A percentile compares a stretch with the other conserved stretches of the same genome.
Evolutionary conservation across 2,888 invertebrate species (phyloP).

Genomic region (Mythimna lalbum): DNA sequence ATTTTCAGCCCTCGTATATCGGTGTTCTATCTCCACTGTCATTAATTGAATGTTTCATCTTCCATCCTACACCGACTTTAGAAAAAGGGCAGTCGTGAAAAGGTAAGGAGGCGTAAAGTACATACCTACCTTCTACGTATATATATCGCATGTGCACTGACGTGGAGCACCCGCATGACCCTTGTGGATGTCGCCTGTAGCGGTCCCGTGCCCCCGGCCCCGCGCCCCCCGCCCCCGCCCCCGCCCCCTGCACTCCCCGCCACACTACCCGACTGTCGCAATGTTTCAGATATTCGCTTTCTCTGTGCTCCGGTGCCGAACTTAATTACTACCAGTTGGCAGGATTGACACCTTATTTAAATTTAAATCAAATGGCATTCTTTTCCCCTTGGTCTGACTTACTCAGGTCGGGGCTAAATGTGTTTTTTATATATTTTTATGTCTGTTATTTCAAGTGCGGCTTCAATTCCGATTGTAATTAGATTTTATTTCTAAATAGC

Average conservation of each 20-base stretch:
- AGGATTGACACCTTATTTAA: constrained; percentile 50
- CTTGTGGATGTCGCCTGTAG: constrained; percentile 77
- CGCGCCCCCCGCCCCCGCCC: constrained; percentile 51
- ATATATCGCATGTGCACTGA: constrained; percentile 83
- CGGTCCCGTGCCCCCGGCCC: constrained; percentile 56
- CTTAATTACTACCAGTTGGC: constrained; percentile 52
- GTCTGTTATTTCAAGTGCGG: constrained; percentile 58
- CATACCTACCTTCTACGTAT: constrained; percentile 57
- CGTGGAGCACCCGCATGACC: constrained; percentile 87
- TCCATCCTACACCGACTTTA: constrained; percentile 91
- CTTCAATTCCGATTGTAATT: constrained; percentile 68
- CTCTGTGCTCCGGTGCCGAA: constrained; percentile 69
- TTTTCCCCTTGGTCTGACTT: constrained; percentile 52
- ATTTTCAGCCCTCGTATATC: constrained; percentile 71
- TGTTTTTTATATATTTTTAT: constrained; percentile 51
- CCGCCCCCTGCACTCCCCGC: constrained; percentile 68
- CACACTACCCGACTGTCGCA: constrained; percentile 66
- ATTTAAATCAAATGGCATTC: constrained; percentile 56
- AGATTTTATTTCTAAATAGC: constrained; percentile 47
- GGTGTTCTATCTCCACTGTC: constrained; percentile 83
- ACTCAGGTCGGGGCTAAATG: constrained; percentile 50
- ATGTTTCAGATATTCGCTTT: constrained; percentile 79
- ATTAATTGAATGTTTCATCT: constrained; percentile 90
- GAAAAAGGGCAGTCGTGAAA: constrained; percentile 97
- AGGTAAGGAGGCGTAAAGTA: constrained; percentile 92